A percentile compares a stretch with the other conserved stretches of the same genome.
Conservation (phyloP, 2,888 invertebrate genomes). For the Fragum whitleyi region DNA sequence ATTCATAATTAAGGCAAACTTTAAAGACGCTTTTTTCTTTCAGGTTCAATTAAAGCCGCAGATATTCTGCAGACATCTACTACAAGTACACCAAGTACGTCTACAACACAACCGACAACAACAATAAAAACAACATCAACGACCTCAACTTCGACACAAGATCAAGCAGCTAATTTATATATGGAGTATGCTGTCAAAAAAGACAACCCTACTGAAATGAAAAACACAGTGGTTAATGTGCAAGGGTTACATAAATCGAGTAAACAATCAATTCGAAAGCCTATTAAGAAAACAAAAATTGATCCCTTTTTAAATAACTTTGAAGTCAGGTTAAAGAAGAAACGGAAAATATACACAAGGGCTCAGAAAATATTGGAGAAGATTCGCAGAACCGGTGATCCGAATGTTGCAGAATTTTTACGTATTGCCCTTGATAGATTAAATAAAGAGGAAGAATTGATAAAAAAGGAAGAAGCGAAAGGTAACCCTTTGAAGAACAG, state of each 20-base stretch:
- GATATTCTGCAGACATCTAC: no score
- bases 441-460: constrained; percentile 5
- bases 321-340: constrained; percentile 7
- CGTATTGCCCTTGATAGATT: constrained; percentile 7
- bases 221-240: not conserved
- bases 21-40: no score
- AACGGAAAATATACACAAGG: constrained; percentile 8
- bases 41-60: no score
- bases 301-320: constrained; percentile 12
- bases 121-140: not conserved
- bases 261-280: not conserved
- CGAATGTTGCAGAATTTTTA: constrained; percentile 15
- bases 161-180: not conserved
- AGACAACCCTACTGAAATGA: not conserved
- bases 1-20: no score
- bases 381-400: constrained; percentile 7
- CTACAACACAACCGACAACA: constrained; percentile 8
- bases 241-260: not conserved
- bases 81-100: not conserved
- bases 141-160: not conserved
- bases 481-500: no score
- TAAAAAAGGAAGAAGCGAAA: not conserved
- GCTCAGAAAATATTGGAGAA: not conserved
- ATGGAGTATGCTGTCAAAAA: not conserved
- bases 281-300: not conserved